phyloP scores from a whole-genome alignment of 1,140 invertebrate species.

The Drusus annulatus region DNA sequence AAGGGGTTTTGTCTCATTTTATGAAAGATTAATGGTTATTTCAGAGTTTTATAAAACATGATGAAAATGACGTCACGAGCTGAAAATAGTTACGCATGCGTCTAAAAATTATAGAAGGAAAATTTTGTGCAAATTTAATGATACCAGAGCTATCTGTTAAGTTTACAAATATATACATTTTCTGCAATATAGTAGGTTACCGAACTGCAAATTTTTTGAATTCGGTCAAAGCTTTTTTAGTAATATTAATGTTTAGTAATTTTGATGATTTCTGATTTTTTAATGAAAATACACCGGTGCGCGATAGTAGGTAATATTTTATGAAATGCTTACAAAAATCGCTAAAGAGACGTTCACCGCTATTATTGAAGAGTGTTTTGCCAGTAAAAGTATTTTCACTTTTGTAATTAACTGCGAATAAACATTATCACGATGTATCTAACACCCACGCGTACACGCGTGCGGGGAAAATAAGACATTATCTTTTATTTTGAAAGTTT shows the following conservation, averaged over 20 bases:
- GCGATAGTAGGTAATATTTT: not conserved
- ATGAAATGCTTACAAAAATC: not conserved
- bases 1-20: too few species aligned
- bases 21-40: too few species aligned
- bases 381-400: conserved; percentile 44
- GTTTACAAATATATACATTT: too few species aligned
- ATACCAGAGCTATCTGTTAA: too few species aligned
- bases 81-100: too few species aligned
- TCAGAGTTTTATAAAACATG: too few species aligned
- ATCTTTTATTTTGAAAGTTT: conserved; percentile 11
- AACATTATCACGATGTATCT: not conserved
- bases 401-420: conserved; percentile 32
- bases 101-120: too few species aligned
- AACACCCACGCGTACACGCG: not conserved
- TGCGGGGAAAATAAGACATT: not conserved
- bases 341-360: conserved; percentile 3
- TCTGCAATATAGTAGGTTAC: too few species aligned
- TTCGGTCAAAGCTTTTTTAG: not conserved
- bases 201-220: too few species aligned
- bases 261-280: too few species aligned
- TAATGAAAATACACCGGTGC: not conserved
- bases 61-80: too few species aligned
- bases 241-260: not conserved
- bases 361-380: conserved; percentile 9
- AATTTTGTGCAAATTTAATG: too few species aligned